Evolutionary conservation across 2,888 invertebrate species (phyloP), one percentile per base, ranked within the genome.

Genomic region (Chymomyza caudatula): DNA sequence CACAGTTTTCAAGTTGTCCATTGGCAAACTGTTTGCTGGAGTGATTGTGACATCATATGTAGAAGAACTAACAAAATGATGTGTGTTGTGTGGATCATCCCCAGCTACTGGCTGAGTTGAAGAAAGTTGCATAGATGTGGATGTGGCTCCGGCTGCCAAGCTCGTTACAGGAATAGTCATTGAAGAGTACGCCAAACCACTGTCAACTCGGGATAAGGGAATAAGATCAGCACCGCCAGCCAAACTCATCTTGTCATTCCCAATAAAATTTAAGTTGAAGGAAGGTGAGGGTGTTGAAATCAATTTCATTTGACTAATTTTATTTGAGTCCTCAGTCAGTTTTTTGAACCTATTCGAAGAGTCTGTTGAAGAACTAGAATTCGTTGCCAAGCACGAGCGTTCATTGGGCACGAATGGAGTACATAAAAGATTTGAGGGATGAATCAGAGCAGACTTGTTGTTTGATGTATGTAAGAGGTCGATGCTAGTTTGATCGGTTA

Each of bases 151-250:
- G 15, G 77, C 83, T 5, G 88, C 73, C 42, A 86, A 62, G 65
- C 85, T 87, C 15, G 73, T 85, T 2, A 74, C 65, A 3, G 88
- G 85, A 20, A 82, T 81, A 6, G 78, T 76, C 59, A 80, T 76
- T 0, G 79, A 69, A 3, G 88, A 86, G 66, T 87, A 86, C 0
- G 85, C 82, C 25, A 78, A 29, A 0, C 85, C 86, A 47, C 80
- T 86, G 13, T 79, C 81, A 1, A 68, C 56, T 17, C 77, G 71
- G 0, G 83, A 71, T 17, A 88, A 60, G 3, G 88, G 88, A 63
- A 88, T 88, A n/a, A 88, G 74, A 75, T 88, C 88, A 1, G 88
- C 88, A 4, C 88, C 88, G n/a, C 88, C 88, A 0, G 88, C 88
- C 17, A 88, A 70, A 20, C 85, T 83, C n/a, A 77, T 76, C 42